A percentile compares a stretch with the other conserved stretches of the same genome.
Conservation (phyloP, 2,888 invertebrate species). For the Belgica antarctica region DNA sequence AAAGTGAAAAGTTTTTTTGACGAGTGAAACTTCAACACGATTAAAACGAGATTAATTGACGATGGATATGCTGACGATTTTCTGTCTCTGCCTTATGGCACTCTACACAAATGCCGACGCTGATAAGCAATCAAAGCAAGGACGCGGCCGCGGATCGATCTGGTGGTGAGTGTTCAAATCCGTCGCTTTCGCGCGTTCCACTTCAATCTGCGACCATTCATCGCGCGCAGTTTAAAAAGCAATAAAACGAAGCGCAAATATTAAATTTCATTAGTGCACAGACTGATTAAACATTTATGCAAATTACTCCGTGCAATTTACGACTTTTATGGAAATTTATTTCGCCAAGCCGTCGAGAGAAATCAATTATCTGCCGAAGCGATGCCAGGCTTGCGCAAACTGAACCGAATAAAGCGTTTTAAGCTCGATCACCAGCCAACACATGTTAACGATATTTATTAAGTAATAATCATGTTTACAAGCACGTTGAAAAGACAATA, state of each 20-base stretch:
- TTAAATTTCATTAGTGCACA: conserved; percentile 37
- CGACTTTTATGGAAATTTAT: not conserved
- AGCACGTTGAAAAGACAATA: conserved; percentile 40
- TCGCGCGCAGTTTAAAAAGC: too few species aligned
- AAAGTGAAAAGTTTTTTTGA: conserved; percentile 29
- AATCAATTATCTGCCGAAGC: conserved; percentile 43
- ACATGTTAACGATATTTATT: conserved; percentile 38
- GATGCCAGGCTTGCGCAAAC: not conserved
- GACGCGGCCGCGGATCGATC: conserved; percentile 83
- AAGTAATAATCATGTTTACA: conserved; percentile 43
- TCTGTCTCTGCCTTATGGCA: conserved; percentile 27
- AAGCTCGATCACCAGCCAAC: too few species aligned
- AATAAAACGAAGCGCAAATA: conserved; percentile 11
- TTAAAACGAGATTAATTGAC: not conserved
- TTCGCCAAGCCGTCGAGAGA: not conserved
- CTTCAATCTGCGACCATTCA: too few species aligned
- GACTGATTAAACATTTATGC: conserved; percentile 22
- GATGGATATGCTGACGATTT: conserved; percentile 36
- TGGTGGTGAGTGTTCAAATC: conserved; percentile 74
- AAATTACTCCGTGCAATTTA: conserved; percentile 2
- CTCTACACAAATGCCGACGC: conserved; percentile 49
- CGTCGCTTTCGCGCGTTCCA: not conserved
- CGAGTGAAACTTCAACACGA: conserved; percentile 35
- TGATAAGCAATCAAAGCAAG: conserved; percentile 61
- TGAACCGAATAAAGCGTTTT: not conserved